phyloP scores from a whole-genome alignment of 2,888 invertebrate species.

The Pachymerium ferrugineum region DNA sequence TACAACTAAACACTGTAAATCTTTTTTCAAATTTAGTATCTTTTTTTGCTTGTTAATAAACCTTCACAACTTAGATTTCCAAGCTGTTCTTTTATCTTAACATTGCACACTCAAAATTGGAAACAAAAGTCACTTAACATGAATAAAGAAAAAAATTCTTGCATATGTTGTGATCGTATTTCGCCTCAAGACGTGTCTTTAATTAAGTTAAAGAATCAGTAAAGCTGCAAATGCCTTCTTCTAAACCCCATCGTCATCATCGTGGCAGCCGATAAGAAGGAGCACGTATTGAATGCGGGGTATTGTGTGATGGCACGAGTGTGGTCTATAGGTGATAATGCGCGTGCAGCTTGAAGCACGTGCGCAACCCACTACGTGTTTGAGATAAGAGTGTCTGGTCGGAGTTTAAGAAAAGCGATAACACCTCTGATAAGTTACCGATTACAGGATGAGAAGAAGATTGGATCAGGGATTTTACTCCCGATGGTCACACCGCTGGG shows the following conservation, averaged over 20 bases:
- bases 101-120: no score
- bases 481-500: not conserved
- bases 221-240: no score
- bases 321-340: not conserved
- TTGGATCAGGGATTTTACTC: constrained; percentile 1
- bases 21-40: no score
- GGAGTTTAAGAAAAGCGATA: not conserved
- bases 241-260: not conserved
- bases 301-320: constrained; percentile 9
- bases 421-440: not conserved
- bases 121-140: no score
- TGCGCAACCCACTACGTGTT: not conserved
- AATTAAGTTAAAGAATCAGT: no score
- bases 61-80: no score
- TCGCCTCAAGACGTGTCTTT: no score
- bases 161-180: no score
- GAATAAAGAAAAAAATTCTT: no score
- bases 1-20: no score
- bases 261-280: not conserved
- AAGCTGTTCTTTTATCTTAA: no score
- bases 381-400: not conserved
- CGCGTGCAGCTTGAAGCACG: not conserved
- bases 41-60: no score
- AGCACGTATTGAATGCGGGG: not conserved
- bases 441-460: constrained; percentile 15